Evolutionary conservation across 2,888 invertebrate genomes (phyloP).

Genomic region (Sceliomorpha sp.): DNA sequence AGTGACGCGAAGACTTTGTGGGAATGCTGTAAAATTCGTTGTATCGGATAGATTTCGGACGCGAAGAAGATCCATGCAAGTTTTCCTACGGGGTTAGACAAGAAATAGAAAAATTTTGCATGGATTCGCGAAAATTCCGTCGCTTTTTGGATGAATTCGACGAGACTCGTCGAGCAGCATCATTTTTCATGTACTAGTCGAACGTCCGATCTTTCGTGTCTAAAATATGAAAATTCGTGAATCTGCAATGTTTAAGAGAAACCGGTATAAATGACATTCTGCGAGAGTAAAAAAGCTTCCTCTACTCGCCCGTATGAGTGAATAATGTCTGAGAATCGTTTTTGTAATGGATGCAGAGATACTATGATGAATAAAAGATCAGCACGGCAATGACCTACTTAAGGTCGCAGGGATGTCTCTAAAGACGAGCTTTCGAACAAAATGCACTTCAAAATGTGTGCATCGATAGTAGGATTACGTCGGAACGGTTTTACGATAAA

Average conservation of each 20-base stretch:
- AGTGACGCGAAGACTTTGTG: conserved; percentile 11
- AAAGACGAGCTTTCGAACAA: conserved; percentile 31
- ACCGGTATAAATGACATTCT: background rate
- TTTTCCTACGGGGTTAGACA: too few species aligned
- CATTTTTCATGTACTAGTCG: too few species aligned
- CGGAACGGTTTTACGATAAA: conserved; percentile 28
- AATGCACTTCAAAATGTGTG: conserved; percentile 30
- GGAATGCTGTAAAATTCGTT: conserved; percentile 10
- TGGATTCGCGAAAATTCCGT: too few species aligned
- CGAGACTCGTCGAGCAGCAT: too few species aligned
- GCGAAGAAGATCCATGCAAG: too few species aligned
- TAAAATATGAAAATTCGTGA: too few species aligned
- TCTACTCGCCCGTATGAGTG: conserved; percentile 33
- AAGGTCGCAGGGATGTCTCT: conserved; percentile 28
- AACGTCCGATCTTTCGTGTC: too few species aligned
- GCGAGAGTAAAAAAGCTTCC: background rate
- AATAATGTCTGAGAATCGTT: conserved; percentile 37
- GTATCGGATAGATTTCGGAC: background rate
- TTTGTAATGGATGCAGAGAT: conserved; percentile 34
- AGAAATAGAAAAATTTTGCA: too few species aligned
- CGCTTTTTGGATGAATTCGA: too few species aligned
- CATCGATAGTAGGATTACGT: conserved; percentile 12
- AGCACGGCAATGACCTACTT: conserved; percentile 45
- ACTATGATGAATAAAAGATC: conserved; percentile 50
- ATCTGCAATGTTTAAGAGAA: too few species aligned